phyloP scores from a whole-genome alignment of 2,113 vertebrate genomes.

The Eira barbara region DNA sequence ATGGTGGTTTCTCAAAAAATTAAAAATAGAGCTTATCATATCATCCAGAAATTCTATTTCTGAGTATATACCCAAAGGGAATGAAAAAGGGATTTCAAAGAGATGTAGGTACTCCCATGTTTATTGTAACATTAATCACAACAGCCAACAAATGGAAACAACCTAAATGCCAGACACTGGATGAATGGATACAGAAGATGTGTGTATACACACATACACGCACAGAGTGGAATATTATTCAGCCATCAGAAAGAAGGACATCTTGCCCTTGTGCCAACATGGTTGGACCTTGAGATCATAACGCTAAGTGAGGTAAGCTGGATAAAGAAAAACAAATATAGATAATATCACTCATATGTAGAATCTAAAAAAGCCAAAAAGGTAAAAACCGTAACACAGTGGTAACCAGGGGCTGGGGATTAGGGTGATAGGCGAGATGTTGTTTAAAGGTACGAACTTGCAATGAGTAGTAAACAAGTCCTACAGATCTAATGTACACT shows the following conservation, averaged over 20 bases:
- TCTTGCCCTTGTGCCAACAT: background rate
- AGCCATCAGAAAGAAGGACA: background rate
- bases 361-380: background rate
- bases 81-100: background rate
- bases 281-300: background rate
- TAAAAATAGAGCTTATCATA: background rate
- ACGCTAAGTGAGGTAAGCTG: background rate
- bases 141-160: background rate
- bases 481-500: background rate
- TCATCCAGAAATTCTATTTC: background rate
- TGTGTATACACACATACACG: background rate
- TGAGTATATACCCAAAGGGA: background rate
- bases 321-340: background rate
- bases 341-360: background rate
- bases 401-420: background rate
- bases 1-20: background rate
- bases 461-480: background rate
- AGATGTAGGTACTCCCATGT: background rate
- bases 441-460: background rate
- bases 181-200: background rate
- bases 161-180: background rate
- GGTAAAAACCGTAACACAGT: background rate
- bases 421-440: background rate
- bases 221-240: background rate
- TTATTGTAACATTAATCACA: background rate